Percentiles rank a stretch among this genome's conserved stretches.
phyloP scores from a whole-genome alignment of 37 sponge, comb jelly and placozoan genomes.

The Tethya wilhelma region DNA sequence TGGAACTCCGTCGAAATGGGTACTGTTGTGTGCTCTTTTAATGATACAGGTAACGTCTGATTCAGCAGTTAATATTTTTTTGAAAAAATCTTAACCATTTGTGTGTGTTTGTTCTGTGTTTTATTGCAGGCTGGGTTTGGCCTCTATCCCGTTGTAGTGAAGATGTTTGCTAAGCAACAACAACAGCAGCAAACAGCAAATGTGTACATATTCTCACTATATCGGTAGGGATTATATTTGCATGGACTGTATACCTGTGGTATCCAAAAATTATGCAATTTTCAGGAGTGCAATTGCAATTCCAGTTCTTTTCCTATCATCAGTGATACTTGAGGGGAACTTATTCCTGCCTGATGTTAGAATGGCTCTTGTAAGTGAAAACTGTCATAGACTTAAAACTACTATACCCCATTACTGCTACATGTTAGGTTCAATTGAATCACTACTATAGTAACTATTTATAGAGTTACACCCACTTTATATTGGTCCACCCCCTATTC shows the following conservation, averaged over 20 bases:
- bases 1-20: too few relatives aligned
- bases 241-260: background rate
- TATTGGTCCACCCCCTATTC: background rate
- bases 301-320: slow-evolving; percentile 54
- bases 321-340: slow-evolving; percentile 48
- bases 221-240: slow-evolving; percentile 15
- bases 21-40: too few relatives aligned
- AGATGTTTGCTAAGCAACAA: slow-evolving; percentile 38
- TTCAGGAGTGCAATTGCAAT: background rate
- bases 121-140: slow-evolving; percentile 64
- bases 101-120: background rate
- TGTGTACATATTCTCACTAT: slow-evolving; percentile 53
- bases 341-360: slow-evolving; percentile 23
- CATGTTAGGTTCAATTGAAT: too few relatives aligned
- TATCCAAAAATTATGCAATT: background rate
- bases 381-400: too few relatives aligned
- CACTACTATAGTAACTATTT: too few relatives aligned
- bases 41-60: too few relatives aligned
- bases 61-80: too few relatives aligned
- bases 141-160: slow-evolving; percentile 60
- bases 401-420: too few relatives aligned
- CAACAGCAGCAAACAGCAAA: slow-evolving; percentile 52
- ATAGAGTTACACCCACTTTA: background rate
- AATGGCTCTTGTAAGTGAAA: background rate
- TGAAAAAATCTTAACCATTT: background rate